Conservation (phyloP, 2,797 vertebrate species). For the Myotis planiceps region DNA sequence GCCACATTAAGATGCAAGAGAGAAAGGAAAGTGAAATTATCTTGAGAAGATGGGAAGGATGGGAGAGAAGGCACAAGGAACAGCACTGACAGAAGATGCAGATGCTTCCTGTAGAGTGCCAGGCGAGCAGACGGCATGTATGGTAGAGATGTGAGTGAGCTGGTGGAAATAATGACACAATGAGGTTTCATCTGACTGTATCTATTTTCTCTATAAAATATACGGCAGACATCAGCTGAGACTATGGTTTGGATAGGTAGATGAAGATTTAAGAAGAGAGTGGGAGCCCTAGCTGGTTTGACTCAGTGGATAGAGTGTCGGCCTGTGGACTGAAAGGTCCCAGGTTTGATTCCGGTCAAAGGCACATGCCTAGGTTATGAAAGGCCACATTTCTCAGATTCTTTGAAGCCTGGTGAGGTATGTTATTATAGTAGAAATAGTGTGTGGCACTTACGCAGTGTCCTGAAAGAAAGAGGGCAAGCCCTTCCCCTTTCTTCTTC, state of each 20-base stretch:
- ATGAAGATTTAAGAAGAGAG: background rate
- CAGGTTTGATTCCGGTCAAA: too few species aligned
- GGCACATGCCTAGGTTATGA: too few species aligned
- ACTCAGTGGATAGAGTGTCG: too few species aligned
- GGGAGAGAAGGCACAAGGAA: background rate
- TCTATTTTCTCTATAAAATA: background rate
- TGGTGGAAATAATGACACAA: background rate
- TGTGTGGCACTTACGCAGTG: background rate
- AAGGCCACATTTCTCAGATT: background rate
- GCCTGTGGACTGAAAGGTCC: too few species aligned
- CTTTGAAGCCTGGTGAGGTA: background rate
- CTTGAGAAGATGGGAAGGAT: background rate
- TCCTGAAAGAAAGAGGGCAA: background rate
- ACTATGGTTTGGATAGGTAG: background rate
- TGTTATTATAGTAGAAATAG: background rate
- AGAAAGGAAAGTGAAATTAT: background rate
- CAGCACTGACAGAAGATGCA: background rate
- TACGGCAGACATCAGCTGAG: background rate
- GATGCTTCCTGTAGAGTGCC: background rate
- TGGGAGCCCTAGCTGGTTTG: too few species aligned
- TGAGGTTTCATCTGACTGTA: background rate
- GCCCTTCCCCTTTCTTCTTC: background rate
- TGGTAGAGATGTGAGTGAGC: background rate
- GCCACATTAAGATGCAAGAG: background rate
- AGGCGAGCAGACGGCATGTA: background rate